These are phyloP conservation scores for Talpa occidentalis DNA, from an alignment of 2,113 vertebrate genomes.

Conservation along the genomic window DNA sequence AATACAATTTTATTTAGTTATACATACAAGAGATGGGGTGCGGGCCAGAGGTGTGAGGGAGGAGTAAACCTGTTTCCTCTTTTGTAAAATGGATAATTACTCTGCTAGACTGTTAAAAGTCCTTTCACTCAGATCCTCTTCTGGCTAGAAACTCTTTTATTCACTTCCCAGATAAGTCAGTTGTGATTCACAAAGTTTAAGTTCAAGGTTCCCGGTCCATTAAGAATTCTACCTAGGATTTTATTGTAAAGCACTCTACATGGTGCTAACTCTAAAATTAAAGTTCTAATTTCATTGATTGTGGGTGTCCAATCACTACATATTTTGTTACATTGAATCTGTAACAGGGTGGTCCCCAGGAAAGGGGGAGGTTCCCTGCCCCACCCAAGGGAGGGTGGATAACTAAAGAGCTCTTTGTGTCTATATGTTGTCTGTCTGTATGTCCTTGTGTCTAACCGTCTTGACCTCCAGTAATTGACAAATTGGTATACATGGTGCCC, in stretches of 20 bases:
- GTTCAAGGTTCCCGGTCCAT: neutral
- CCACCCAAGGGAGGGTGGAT: too few species aligned
- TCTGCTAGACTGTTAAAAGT: neutral
- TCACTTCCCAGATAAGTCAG: neutral
- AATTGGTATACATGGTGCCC: too few species aligned
- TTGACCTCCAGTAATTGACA: too few species aligned
- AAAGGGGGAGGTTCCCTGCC: too few species aligned
- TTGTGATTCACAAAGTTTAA: neutral
- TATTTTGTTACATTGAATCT: neutral
- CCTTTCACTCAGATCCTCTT: neutral
- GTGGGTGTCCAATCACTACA: neutral
- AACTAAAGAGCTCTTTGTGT: too few species aligned
- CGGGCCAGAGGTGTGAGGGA: too few species aligned
- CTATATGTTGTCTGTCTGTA: too few species aligned
- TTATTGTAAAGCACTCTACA: neutral
- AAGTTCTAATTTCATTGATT: neutral
- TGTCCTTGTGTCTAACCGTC: too few species aligned
- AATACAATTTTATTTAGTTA: too few species aligned
- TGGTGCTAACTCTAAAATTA: neutral
- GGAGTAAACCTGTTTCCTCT: neutral
- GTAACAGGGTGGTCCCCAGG: too few species aligned
- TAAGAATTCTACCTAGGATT: neutral
- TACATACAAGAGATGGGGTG: too few species aligned
- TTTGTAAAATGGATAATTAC: neutral
- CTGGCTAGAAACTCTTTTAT: constrained; percentile 12